Evolutionary conservation across 2,113 vertebrate species (phyloP), one percentile per base, ranked within the genome.

Genomic region (Entelurus aequoreus): DNA sequence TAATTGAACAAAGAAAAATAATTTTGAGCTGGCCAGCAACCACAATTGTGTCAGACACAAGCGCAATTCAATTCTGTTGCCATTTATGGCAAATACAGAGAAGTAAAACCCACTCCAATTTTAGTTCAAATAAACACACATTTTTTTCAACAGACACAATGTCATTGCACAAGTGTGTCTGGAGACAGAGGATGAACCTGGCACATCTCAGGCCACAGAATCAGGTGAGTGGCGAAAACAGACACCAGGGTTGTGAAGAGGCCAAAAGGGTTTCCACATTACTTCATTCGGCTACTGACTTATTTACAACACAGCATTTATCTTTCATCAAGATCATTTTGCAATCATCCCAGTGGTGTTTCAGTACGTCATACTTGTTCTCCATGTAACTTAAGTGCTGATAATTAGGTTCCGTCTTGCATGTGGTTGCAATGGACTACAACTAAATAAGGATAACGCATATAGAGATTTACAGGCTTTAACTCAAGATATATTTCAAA

Each of bases 31-130:
- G 64, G 28, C 46, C 4, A 5, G 56, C 38, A 64, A 37, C 51
- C 37, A 8, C 59, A 63, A 8, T 48, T 13, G 28, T 46, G 51
- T 36, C 54, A 37, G 52, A 64, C 60, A 15, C 55, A n/a, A 14
- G 40, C 3, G 46, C 56, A 51, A 66, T 82, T 86, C 67, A 60
- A 73, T 87, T 87, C 67, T 70, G 76, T 88, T 88, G 76, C 93
- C 91, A 92, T 94, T 90, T 93, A 93, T 63, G 90, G 93, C 66
- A 86, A 92, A 75, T 84, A 66, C 57, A 74, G 59, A 62, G 54
- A 48, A 83, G 73, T 72, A 84, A 76, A 79, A 73, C 77, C 53
- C 66, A 64, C 64, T 63, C 67, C 40, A 0, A 4, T 66, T 65
- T 51, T 59, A 77, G 64, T 76, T 84, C 83, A 84, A 83, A 76